phyloP scores from a whole-genome alignment of 2,113 vertebrate species.

The Hippocampus abdominalis region DNA sequence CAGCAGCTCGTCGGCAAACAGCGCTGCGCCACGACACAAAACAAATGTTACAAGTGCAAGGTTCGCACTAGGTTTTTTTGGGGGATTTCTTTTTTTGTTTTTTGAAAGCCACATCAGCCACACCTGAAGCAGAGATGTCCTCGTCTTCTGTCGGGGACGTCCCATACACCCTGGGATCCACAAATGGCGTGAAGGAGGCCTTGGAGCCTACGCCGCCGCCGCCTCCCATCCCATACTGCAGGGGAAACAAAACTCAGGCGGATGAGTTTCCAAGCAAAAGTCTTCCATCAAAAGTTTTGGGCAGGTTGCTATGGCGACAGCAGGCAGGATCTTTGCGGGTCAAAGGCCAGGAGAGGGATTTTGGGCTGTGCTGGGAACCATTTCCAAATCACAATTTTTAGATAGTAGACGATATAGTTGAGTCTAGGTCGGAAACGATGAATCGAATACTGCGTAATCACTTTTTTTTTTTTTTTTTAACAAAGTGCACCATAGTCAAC shows the following conservation, averaged over 20 bases:
- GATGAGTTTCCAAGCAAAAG: not conserved
- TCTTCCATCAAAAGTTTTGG: not conserved
- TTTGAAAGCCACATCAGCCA: not conserved
- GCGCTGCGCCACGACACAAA: conserved; percentile 60
- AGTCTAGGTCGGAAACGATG: no score
- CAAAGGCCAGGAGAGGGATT: conserved; percentile 21
- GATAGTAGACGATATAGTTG: no score
- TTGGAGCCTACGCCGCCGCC: conserved; percentile 84
- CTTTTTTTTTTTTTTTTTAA: no score
- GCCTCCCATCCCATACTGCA: conserved; percentile 85
- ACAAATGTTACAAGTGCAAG: no score
- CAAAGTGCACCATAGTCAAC: no score
- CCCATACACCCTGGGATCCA: conserved; percentile 94
- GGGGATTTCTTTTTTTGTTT: no score
- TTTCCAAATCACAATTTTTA: no score
- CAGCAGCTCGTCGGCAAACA: conserved; percentile 89
- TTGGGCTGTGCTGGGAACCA: not conserved
- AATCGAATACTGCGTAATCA: no score
- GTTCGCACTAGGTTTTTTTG: no score
- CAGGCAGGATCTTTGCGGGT: conserved; percentile 21
- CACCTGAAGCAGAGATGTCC: conserved; percentile 84
- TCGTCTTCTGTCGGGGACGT: conserved; percentile 93
- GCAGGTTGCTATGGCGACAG: not conserved
- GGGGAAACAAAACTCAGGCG: not conserved
- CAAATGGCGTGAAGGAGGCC: conserved; percentile 94